Percentiles rank a stretch among this genome's conserved stretches.
phyloP scores from a whole-genome alignment of 1,140 invertebrate genomes.

The Heliconius hewitsoni region DNA sequence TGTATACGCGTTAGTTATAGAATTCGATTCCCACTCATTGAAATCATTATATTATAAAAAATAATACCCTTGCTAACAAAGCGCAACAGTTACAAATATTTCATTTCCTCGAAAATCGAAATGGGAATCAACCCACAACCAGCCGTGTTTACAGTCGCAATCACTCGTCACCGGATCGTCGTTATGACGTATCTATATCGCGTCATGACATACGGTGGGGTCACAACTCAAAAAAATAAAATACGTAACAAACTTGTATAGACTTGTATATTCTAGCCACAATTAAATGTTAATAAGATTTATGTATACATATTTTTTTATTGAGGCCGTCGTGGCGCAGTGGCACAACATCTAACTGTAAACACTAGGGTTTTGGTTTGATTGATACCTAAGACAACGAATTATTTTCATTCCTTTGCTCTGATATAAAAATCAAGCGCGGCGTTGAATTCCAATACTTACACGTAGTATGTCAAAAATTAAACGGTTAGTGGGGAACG shows the following conservation, averaged over 20 bases:
- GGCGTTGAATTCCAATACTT: neutral
- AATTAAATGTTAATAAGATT: neutral
- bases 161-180: neutral
- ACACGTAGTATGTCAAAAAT: too few relatives aligned
- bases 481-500: too few relatives aligned
- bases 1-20: too few relatives aligned
- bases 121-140: neutral
- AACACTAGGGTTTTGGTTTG: neutral
- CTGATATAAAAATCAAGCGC: neutral
- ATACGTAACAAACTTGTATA: neutral
- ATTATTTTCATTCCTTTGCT: neutral
- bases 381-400: neutral
- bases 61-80: too few relatives aligned
- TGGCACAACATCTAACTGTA: neutral
- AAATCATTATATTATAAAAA: too few relatives aligned
- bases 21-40: too few relatives aligned
- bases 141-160: neutral
- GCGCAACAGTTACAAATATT: too few relatives aligned
- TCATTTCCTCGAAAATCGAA: too few relatives aligned
- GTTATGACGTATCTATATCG: neutral
- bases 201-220: neutral
- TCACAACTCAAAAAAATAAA: neutral
- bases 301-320: neutral
- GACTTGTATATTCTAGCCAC: neutral
- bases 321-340: neutral